Evolutionary conservation across 2,113 vertebrate genomes (phyloP).

Genomic region (Amblyopsis rosae): DNA sequence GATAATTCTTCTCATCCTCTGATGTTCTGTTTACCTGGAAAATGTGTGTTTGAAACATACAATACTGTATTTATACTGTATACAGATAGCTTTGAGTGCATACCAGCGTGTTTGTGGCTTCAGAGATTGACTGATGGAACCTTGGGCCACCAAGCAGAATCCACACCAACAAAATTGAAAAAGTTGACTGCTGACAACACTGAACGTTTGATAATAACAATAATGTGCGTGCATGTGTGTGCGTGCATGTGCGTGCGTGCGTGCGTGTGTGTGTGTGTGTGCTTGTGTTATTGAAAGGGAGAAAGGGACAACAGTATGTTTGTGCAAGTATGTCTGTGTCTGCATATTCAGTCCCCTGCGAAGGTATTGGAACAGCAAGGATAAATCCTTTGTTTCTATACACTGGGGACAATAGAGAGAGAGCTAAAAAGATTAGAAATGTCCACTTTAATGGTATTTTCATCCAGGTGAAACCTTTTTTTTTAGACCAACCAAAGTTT

Average conservation of each 20-base stretch:
- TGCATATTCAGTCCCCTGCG: too few species aligned
- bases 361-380: too few species aligned
- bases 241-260: not conserved
- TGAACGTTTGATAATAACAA: too few species aligned
- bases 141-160: not conserved
- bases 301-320: not conserved
- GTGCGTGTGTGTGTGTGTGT: not conserved
- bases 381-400: too few species aligned
- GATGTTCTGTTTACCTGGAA: not conserved
- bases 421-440: too few species aligned
- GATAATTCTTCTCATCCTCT: too few species aligned
- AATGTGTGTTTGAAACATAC: conserved; percentile 21
- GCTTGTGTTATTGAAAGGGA: not conserved
- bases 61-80: conserved; percentile 28
- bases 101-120: conserved; percentile 40
- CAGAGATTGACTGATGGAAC: conserved; percentile 29
- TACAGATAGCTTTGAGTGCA: conserved; percentile 31
- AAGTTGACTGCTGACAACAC: conserved; percentile 25
- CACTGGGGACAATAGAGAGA: too few species aligned
- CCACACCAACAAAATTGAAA: conserved; percentile 24
- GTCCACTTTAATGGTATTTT: too few species aligned
- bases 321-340: not conserved
- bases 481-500: too few species aligned
- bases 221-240: too few species aligned
- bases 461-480: too few species aligned